Evolutionary conservation across 2,113 vertebrate genomes (phyloP).

Genomic region (Mohoua ochrocephala): DNA sequence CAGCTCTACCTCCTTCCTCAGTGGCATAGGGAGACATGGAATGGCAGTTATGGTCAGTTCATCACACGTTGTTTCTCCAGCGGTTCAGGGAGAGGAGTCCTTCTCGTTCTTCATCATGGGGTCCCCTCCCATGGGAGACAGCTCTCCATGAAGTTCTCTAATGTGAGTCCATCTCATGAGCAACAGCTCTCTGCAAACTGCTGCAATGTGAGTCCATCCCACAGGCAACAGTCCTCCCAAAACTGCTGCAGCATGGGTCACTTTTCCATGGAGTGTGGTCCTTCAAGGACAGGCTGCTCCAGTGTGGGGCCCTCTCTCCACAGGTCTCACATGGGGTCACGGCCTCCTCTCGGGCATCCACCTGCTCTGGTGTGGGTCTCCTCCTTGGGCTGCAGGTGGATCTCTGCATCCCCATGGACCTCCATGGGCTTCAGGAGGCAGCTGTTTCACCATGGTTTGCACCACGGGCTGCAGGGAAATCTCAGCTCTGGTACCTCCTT

Average conservation of each 20-base stretch:
- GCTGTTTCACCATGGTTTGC: background rate
- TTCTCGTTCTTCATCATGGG: background rate
- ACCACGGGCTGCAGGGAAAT: background rate
- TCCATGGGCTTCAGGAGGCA: background rate
- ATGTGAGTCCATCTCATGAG: background rate
- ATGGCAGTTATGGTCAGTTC: background rate
- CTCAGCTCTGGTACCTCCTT: background rate
- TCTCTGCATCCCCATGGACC: background rate
- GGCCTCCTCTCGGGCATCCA: background rate
- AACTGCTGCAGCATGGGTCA: background rate
- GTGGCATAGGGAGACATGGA: background rate
- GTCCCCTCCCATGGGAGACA: background rate
- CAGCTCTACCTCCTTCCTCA: background rate
- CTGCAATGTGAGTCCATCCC: no score
- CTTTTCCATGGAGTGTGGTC: no score
- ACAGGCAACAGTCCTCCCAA: fast-evolving
- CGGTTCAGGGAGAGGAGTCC: background rate
- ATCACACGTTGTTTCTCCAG: background rate
- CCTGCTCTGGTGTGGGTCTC: background rate
- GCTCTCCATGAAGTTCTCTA: background rate
- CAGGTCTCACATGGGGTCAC: fast-evolving
- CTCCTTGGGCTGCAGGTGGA: no score
- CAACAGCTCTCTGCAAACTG: background rate
- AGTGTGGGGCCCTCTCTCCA: background rate
- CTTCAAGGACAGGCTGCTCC: background rate